Evolutionary conservation across 1,140 invertebrate genomes (phyloP).

Genomic region (Ceratosolen solmsi): DNA sequence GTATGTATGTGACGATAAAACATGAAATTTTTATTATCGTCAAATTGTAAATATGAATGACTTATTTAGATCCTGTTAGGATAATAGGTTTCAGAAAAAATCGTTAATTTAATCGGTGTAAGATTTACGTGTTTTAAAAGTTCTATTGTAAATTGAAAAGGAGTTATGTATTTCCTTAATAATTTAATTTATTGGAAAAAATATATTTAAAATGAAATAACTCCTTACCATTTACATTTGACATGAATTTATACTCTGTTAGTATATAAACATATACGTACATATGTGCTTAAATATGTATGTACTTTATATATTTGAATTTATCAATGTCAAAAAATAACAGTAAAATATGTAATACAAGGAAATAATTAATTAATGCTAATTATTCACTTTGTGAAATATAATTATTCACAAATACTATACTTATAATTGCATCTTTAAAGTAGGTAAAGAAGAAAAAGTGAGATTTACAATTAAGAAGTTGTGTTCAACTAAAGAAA

Average conservation of each 20-base stretch:
- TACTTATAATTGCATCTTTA: constrained; percentile 32
- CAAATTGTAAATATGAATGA: constrained; percentile 47
- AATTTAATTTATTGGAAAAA: constrained; percentile 39
- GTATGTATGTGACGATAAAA: constrained; percentile 20
- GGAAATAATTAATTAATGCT: constrained; percentile 19
- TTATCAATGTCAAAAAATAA: constrained; percentile 15
- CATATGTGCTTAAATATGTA: constrained; percentile 23
- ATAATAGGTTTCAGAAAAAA: constrained; percentile 33
- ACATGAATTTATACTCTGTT: constrained; percentile 34
- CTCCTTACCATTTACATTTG: constrained; percentile 11
- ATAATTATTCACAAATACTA: constrained; percentile 39
- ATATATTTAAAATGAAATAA: constrained; percentile 3
- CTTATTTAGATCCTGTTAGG: constrained; percentile 39
- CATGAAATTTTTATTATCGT: constrained; percentile 36
- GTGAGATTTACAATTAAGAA: not conserved
- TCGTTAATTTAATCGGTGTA: constrained; percentile 41
- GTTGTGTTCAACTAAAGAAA: not conserved
- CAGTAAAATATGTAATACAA: not conserved
- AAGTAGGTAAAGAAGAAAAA: not conserved
- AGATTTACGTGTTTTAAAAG: constrained; percentile 32
- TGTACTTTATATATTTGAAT: constrained; percentile 7
- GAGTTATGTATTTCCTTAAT: constrained; percentile 14
- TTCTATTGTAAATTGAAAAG: constrained; percentile 36
- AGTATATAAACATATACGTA: constrained; percentile 34
- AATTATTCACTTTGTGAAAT: constrained; percentile 15